A percentile compares a stretch with the other conserved stretches of the same genome.
Evolutionary conservation across 2,113 vertebrate genomes (phyloP).

Genomic region (Furnarius figulus): DNA sequence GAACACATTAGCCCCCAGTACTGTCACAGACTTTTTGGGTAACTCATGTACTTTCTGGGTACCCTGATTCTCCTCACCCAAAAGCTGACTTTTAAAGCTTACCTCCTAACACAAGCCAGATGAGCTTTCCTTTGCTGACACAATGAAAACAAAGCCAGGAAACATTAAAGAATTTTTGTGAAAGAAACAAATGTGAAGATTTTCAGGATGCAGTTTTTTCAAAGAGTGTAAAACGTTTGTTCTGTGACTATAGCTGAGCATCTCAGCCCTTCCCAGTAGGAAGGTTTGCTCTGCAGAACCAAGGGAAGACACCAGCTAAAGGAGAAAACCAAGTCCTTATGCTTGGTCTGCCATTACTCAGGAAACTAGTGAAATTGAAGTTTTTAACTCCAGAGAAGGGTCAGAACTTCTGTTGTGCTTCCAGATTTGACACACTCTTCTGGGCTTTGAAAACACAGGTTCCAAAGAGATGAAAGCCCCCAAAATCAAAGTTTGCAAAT

Average conservation of each 20-base stretch:
- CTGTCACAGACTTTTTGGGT: neutral
- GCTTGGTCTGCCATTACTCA: neutral
- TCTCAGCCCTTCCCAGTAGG: neutral
- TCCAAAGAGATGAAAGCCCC: neutral
- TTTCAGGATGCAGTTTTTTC: neutral
- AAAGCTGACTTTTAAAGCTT: neutral
- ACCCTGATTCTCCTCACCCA: neutral
- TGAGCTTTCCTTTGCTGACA: neutral
- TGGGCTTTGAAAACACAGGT: neutral
- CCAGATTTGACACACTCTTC: neutral
- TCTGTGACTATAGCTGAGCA: neutral
- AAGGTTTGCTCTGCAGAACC: neutral
- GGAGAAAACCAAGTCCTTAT: neutral
- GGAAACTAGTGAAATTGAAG: neutral
- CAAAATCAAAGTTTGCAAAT: neutral
- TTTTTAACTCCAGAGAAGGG: neutral
- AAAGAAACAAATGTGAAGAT: neutral
- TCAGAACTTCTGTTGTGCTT: neutral
- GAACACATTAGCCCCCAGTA: neutral
- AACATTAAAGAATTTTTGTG: neutral
- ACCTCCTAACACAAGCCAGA: neutral
- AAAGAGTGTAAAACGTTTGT: neutral
- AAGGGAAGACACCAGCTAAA: neutral
- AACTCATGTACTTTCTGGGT: neutral
- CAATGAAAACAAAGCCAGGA: neutral